Base-by-base conservation (phyloP, 1,140 invertebrate species). In the Ostrea denselamellosa region DNA sequence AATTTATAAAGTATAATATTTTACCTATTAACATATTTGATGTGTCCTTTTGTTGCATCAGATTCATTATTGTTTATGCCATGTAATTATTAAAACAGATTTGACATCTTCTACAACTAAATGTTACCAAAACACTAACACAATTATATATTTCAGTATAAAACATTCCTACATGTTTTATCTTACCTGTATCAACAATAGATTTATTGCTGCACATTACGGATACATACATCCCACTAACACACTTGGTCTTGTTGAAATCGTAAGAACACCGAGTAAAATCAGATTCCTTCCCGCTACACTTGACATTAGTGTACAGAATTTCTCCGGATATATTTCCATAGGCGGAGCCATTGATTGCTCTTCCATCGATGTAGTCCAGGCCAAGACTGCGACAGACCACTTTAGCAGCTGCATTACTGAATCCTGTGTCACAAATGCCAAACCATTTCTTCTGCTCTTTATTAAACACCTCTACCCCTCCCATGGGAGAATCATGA, bases 401-500 rank as follows among this genome's bases (percentile, higher is more conserved):
- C 0, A 92, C 90, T 22, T 86, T 90, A 14, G 93, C 93, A 14
- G 89, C 91, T 4, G 62, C 83, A 56, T 91, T 88, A 71, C 89
- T 89, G 87, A 93, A 93, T 9, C 89, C 89, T 1, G 68, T 65
- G 84, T 92, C 92, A 90, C 93, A 94, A 1, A 93, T 90, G n/a
- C 89, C 89, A n/a, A 90, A 90, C 93, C 93, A 93, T 7, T 90
- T 56, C 17, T 90, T 89, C 58, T 88, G 58, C 8, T 28, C 12
- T 22, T 87, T 86, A 9, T 89, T 34, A 58, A 91, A 91, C 5
- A 92, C 88, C 58, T 92, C 87, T 22, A 94, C 85, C 7, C 87
- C 91, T 52, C 93, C 93, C 86, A 89, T 91, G 0, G 68, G 83
- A 2, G 89, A 58, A 28, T 90, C 88, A 62, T 90, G 89, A 17